A percentile compares a stretch with the other conserved stretches of the same genome.
Evolutionary conservation across 1,140 invertebrate genomes (phyloP).

Genomic region (Conus ventricosus): DNA sequence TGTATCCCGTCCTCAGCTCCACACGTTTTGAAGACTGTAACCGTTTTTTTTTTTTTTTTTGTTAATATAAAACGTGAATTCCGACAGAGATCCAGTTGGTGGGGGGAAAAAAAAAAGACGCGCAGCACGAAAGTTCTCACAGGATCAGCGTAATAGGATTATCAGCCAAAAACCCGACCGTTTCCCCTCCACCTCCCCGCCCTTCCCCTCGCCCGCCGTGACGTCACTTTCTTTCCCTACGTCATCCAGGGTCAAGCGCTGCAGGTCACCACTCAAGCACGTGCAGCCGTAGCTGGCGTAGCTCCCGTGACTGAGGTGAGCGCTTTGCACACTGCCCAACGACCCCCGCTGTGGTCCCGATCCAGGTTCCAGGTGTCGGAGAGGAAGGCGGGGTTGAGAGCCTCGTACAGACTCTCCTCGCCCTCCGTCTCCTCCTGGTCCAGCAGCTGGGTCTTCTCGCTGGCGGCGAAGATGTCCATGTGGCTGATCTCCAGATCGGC

Average conservation of each 20-base stretch:
- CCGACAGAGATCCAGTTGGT: no score
- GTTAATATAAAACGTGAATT: no score
- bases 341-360: not conserved
- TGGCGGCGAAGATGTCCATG: not conserved
- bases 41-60: not conserved
- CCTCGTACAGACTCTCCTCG: conserved; percentile 9
- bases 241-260: not conserved
- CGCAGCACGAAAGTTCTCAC: not conserved
- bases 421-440: not conserved
- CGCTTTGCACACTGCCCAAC: not conserved
- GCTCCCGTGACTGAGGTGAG: conserved; percentile 6
- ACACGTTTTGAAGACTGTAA: not conserved
- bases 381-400: conserved; percentile 9
- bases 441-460: not conserved
- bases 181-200: not conserved
- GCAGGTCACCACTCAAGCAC: conserved; percentile 19
- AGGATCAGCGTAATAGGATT: conserved; percentile 24
- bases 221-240: not conserved
- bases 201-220: not conserved
- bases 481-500: not conserved
- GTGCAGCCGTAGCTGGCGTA: conserved; percentile 20
- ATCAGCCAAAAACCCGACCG: conserved; percentile 6
- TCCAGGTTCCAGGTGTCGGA: not conserved
- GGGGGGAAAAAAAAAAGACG: not conserved
- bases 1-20: not conserved